Conservation (phyloP, 2,888 invertebrate genomes). For the Torymus tubicola region DNA sequence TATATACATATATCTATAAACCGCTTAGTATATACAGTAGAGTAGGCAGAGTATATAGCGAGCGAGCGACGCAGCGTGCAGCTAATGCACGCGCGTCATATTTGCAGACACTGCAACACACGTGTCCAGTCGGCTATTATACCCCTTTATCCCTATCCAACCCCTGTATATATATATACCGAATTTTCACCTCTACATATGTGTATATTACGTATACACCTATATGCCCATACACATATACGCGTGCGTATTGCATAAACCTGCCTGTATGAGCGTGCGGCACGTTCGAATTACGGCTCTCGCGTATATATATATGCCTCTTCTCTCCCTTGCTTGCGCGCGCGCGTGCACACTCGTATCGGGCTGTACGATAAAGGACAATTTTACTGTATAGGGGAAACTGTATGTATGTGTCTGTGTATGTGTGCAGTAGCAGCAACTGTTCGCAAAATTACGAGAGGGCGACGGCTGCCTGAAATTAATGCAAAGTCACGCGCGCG, state of each 20-base stretch:
- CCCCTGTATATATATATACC: no score
- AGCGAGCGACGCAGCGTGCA: constrained; percentile 7
- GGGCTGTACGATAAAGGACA: constrained; percentile 49
- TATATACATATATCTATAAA: background rate
- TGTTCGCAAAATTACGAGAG: constrained; percentile 44
- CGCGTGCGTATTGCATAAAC: background rate
- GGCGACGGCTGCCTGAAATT: constrained; percentile 32
- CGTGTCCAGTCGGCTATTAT: constrained; percentile 11
- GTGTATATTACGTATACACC: background rate
- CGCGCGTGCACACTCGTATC: background rate
- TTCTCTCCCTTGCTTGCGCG: background rate
- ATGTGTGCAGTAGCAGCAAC: constrained; percentile 4
- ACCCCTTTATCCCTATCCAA: background rate
- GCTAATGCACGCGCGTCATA: constrained; percentile 47
- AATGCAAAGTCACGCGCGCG: constrained; percentile 58
- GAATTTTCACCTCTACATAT: constrained; percentile 34
- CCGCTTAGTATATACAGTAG: no score
- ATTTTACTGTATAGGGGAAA: constrained; percentile 3
- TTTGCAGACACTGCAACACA: constrained; percentile 48
- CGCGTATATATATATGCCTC: background rate
- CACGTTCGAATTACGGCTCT: background rate
- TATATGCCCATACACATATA: no score
- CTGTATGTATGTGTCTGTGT: no score
- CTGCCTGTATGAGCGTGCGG: background rate
- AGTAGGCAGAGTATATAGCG: no score